Evolutionary conservation across 2,797 vertebrate genomes (phyloP), one percentile per base, ranked within the genome.

Genomic region (Parauchenoglanis punctatus): DNA sequence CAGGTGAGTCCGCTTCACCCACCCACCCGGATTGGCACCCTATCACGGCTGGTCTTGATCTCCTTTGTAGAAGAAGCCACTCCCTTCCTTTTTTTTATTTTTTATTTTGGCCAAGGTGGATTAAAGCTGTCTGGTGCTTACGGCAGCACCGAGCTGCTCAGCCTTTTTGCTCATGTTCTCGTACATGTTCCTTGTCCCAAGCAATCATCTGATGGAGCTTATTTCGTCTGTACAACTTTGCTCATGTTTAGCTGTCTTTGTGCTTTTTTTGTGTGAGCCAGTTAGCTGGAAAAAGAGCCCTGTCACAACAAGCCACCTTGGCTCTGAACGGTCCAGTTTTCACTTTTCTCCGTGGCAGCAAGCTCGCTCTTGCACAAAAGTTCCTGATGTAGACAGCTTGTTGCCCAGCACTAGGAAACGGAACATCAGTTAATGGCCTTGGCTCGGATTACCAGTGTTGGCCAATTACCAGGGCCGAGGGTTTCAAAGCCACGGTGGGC

Each of bases 1-100:
- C 85, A 90, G 86, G 88, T 89, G 85, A 91, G 91, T 83, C 72
- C 15, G 86, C 59, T 67, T 83, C 52, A 65, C 67, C 72, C 73
- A 59, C 81, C 81, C 82, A 58, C 61, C 52, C 78, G 61, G 59
- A 65, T 40, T 58, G 81, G 82, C 73, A 52, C 54, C 65, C 44
- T n/a, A 20, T 68, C 54, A 67, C 35, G 18, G 46, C 82, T 28
- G 40, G 35, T 70, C 61, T 44, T 78, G 61, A 78, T 84, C n/a
- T 84, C 82, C 75, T 80, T 84, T 87, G 61, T 68, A 58, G 73
- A 58, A 23, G 11, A 15, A 54, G n/a, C 17, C 59, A 52, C 81
- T 77, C 54, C 7, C 28, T 12, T 7, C 28, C 63, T 7, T 70
- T 28, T 8, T 25, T 11, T 40, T 2, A 49, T 17, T 80, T 52